Evolutionary conservation across 1,140 invertebrate species (phyloP).

Genomic region (Penaeus japonicus): DNA sequence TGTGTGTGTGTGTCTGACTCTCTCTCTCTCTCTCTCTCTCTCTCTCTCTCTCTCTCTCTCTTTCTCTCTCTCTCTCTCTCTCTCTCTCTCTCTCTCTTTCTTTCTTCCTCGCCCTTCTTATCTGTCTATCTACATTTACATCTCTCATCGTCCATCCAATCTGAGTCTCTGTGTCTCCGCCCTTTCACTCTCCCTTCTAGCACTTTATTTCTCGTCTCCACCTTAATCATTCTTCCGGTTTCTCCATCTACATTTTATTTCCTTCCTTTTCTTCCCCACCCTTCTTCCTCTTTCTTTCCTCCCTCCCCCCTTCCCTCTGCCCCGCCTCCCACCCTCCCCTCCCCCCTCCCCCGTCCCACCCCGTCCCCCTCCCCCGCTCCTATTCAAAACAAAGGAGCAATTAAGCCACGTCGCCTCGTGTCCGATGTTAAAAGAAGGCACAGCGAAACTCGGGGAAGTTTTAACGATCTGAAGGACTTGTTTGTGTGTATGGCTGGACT

Average conservation of each 20-base stretch:
- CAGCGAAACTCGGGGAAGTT: neutral
- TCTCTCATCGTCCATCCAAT: neutral
- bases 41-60: neutral
- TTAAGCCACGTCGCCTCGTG: slow-evolving; percentile 12
- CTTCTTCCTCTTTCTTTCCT: neutral
- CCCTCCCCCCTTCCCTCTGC: neutral
- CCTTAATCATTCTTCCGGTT: neutral
- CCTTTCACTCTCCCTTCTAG: neutral
- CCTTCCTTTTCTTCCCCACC: neutral
- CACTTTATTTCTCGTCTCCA: neutral
- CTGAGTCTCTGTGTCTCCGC: neutral
- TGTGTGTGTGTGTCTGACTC: no score
- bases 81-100: neutral
- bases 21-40: neutral
- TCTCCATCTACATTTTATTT: neutral
- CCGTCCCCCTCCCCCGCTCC: neutral
- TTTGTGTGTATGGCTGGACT: neutral
- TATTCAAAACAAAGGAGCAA: neutral
- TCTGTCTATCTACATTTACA: neutral
- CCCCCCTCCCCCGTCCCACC: neutral
- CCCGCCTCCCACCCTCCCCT: neutral
- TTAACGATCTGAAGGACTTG: slow-evolving; percentile 18
- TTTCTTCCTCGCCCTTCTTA: neutral
- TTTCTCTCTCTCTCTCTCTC: neutral
- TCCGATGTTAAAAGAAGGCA: slow-evolving; percentile 29